Evolutionary conservation across 2,797 vertebrate genomes (phyloP), one percentile per base, ranked within the genome.

Genomic region (Hoplostethus mediterraneus): DNA sequence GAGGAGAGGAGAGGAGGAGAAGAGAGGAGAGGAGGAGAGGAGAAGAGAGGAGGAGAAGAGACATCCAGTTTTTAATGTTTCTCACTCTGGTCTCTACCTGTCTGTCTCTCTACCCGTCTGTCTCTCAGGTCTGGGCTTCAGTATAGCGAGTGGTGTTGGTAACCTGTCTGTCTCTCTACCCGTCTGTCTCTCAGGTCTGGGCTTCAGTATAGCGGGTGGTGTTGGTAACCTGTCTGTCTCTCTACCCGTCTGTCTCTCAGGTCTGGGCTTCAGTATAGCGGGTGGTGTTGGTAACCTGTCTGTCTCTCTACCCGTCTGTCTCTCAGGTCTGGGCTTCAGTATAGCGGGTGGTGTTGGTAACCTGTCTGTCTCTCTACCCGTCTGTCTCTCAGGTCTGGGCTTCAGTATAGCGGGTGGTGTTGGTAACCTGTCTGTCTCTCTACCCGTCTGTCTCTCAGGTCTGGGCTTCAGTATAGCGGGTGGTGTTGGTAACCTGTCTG

Each of bases 251-350:
- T 38, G 0, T 53, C 40, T 68, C 25, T 28, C 76, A 94, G 93
- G 93, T 73, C 75, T 94, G 42, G 92, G 96, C 21, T 97, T 97
- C 92, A 97, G 96, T 80, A 97, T 97, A 7, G 96, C 96, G 0
- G 96, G 96, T 0, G 21, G 21, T 21, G 21, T 21, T 21, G 21
- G 21, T 21, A 21, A 21, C 21, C 21, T 21, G 21, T 21, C 21
- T 21, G 21, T 21, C 21, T 21, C 21, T 21, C 21, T 21, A 21
- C 21, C 21, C 21, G 21, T 21, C 21, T 21, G 21, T 21, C 21
- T 21, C 21, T 21, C 21, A 21, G 21, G 21, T 21, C 21, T 21
- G 21, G 21, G 21, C 21, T 21, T 21, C 21, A 21, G 21, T 21
- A 21, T 21, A 21, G 21, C 21, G 21, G 21, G 21, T 21, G 96